Conservation (phyloP, 2,888 invertebrate species). For the Cetonia aurata region DNA sequence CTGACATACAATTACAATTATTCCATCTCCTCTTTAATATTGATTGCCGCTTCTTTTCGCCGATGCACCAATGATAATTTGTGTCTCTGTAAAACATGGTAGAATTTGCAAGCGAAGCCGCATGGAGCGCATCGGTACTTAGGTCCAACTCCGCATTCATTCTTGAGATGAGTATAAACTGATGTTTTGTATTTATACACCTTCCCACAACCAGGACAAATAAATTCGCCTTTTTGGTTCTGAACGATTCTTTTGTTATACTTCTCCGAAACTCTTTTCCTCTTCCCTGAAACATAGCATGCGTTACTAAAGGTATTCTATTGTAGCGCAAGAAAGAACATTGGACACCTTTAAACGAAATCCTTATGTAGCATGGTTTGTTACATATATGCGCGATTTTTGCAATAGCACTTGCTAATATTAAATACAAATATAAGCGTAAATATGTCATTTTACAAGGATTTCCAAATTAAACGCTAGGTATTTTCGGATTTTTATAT, state of each 20-base stretch:
- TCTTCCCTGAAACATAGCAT: conserved; percentile 39
- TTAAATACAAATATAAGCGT: too few relatives aligned
- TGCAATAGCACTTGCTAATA: too few relatives aligned
- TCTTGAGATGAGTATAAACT: conserved; percentile 78
- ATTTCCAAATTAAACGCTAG: too few relatives aligned
- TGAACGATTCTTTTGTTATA: conserved; percentile 48
- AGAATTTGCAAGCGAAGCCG: conserved; percentile 57
- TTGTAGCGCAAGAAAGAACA: too few relatives aligned
- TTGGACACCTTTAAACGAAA: too few relatives aligned
- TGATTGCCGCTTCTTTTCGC: conserved; percentile 42
- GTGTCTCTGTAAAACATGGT: conserved; percentile 58
- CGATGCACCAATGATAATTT: conserved; percentile 52
- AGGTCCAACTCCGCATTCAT: conserved; percentile 73
- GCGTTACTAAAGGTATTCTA: too few relatives aligned
- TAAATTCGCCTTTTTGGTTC: conserved; percentile 53
- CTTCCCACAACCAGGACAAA: conserved; percentile 79
- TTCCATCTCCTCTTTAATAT: conserved; percentile 28
- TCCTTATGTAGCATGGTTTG: too few relatives aligned
- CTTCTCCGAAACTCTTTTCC: conserved; percentile 19
- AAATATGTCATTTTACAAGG: too few relatives aligned
- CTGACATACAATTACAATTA: conserved; percentile 1
- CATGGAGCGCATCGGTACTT: conserved; percentile 58
- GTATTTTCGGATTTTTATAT: too few relatives aligned
- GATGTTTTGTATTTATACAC: conserved; percentile 83
- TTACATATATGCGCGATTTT: too few relatives aligned